Evolutionary conservation across 2,113 vertebrate genomes (phyloP), one percentile per base, ranked within the genome.

Genomic region (Ictalurus punctatus): DNA sequence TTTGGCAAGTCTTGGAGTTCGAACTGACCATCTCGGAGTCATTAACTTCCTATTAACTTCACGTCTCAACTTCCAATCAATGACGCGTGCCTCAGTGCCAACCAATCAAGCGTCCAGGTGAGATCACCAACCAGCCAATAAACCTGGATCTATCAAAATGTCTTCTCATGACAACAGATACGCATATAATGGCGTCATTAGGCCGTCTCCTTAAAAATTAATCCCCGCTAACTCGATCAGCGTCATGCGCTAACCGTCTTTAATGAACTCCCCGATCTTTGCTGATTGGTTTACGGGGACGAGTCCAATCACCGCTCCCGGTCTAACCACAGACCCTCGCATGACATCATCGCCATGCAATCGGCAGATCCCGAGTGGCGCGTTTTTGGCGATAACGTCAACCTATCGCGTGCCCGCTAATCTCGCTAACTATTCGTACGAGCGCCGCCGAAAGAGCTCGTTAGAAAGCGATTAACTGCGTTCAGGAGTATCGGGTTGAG

Each of bases 401-500:
- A 91, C 92, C 88, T 19, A 52, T 86, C 69, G 82, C 58, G 69
- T 92, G 74, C 27, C 73, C 56, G 73, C 85, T 30, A 58, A 76
- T 76, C 58, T 78, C 5, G 85, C 56, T 61, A 86, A 78, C 71
- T 63, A 76, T 93, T 91, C 63, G 58, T 23, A 74, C 91, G 86
- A 91, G 93, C 93, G 90, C 92, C 90, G 92, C 93, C 93, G 93
- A 92, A 91, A 59, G 93, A 23, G 90, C 90, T 93, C 92, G 93
- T 95, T 94, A 95, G 94, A 93, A 93, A 93, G 87, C 89, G 84
- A 94, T 95, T 94, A 94, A 94, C 92, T 91, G 93, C 89, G 91
- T 69, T 78, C 67, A 12, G 89, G 92, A 93, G 93, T 94, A 95
- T 94, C 94, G 74, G 91, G 93, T 94, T 92, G 85, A 94, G 89